Evolutionary conservation across 64 coral and sea anemone genomes (phyloP).

Genomic region (Hydrozoanthus tunicans): DNA sequence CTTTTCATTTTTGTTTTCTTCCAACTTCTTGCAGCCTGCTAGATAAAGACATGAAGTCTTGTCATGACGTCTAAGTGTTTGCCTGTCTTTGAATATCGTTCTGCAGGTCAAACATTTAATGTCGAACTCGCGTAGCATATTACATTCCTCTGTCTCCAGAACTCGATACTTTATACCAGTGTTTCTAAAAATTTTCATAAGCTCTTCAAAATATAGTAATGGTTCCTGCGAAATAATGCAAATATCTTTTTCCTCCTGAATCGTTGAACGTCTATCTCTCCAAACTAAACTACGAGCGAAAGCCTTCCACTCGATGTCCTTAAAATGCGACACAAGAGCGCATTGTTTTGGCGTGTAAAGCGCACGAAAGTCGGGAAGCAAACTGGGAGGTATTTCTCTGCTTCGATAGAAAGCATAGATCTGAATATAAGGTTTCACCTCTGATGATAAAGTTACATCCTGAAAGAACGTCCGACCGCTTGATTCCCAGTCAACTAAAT

Average conservation of each 20-base stretch:
- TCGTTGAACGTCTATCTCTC: slow-evolving; percentile 18
- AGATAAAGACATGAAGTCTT: slow-evolving; percentile 83
- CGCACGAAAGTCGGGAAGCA: slow-evolving; percentile 74
- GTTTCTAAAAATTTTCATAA: slow-evolving; percentile 54
- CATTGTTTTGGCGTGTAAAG: slow-evolving; percentile 70
- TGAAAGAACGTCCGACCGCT: slow-evolving; percentile 72
- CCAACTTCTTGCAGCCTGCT: slow-evolving; percentile 63
- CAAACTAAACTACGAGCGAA: slow-evolving; percentile 35
- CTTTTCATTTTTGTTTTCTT: not conserved
- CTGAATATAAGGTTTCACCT: slow-evolving; percentile 68
- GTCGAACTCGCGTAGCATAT: slow-evolving; percentile 74
- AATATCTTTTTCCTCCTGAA: slow-evolving; percentile 73
- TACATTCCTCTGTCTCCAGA: slow-evolving; percentile 42
- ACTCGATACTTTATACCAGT: slow-evolving; percentile 29
- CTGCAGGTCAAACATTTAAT: slow-evolving; percentile 73
- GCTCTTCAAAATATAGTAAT: slow-evolving; percentile 48
- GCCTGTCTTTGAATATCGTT: slow-evolving; percentile 56
- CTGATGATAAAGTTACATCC: slow-evolving; percentile 62
- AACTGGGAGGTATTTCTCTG: slow-evolving; percentile 77
- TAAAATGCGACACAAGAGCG: slow-evolving; percentile 36
- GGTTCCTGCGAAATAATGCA: slow-evolving; percentile 62
- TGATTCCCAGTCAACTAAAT: slow-evolving; percentile 81
- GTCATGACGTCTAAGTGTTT: slow-evolving; percentile 63
- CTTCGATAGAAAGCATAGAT: slow-evolving; percentile 74
- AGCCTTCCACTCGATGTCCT: slow-evolving; percentile 62